phyloP scores from a whole-genome alignment of 2,797 vertebrate species.

The Danio tinwini region DNA sequence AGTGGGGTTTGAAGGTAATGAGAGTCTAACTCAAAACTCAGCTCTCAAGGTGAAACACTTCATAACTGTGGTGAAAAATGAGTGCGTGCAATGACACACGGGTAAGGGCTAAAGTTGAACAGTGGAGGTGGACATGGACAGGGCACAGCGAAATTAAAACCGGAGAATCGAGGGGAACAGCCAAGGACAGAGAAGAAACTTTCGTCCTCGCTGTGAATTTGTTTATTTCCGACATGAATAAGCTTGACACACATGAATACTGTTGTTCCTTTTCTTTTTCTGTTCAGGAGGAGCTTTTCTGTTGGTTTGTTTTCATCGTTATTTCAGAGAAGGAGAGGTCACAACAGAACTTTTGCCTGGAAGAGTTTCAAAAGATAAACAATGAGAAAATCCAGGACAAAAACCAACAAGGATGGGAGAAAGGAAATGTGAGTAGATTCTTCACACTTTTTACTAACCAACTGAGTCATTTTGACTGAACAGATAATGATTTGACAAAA shows the following conservation, averaged over 20 bases:
- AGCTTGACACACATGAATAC: not conserved
- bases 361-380: slow-evolving; percentile 13
- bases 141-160: slow-evolving; percentile 24
- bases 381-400: slow-evolving; percentile 4
- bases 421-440: not conserved
- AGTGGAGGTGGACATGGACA: not conserved
- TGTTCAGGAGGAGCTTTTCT: slow-evolving; percentile 13
- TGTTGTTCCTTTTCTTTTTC: slow-evolving; percentile 7
- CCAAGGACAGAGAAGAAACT: slow-evolving; percentile 17
- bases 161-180: not conserved
- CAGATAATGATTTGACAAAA: not conserved
- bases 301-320: slow-evolving; percentile 32
- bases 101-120: slow-evolving; percentile 22
- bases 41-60: slow-evolving; percentile 30
- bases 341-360: slow-evolving; percentile 32
- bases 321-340: slow-evolving; percentile 18
- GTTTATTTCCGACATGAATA: slow-evolving; percentile 19
- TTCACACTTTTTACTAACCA: not conserved
- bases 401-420: not conserved
- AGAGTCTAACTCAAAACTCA: not conserved
- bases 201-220: not conserved
- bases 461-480: not conserved
- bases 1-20: not conserved
- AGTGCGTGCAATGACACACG: slow-evolving; percentile 22
- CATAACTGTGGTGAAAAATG: slow-evolving; percentile 28